A percentile compares a stretch with the other conserved stretches of the same genome.
Evolutionary conservation across 2,113 vertebrate species (phyloP).

Genomic region (Guaruba guarouba): DNA sequence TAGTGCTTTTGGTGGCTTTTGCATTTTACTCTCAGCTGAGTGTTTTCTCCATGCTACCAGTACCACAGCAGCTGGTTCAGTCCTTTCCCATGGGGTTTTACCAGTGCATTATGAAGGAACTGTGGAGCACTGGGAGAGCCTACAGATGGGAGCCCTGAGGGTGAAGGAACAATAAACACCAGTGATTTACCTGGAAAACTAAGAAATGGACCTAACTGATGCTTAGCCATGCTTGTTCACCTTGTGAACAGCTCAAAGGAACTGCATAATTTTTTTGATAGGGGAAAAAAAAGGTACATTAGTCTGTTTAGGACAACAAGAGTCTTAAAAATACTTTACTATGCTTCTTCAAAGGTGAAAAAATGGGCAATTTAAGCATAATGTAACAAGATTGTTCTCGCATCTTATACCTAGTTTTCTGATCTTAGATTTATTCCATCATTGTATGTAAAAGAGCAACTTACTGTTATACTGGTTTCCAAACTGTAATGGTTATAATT

Average conservation of each 20-base stretch:
- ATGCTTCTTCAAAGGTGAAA: background rate
- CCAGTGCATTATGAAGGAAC: background rate
- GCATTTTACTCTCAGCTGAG: background rate
- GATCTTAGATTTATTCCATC: background rate
- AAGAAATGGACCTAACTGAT: background rate
- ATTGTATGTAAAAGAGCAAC: background rate
- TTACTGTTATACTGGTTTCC: background rate
- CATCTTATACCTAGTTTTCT: background rate
- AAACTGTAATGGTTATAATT: background rate
- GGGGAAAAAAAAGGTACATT: background rate
- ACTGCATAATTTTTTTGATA: background rate
- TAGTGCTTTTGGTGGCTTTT: background rate
- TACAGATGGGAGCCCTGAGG: background rate
- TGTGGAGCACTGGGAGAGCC: background rate
- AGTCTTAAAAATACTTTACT: background rate
- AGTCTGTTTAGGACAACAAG: background rate
- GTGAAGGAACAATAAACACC: background rate
- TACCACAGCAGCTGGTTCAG: background rate
- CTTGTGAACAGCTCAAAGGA: background rate
- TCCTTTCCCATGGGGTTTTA: background rate
- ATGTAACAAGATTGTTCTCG: background rate
- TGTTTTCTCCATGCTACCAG: rapidly evolving
- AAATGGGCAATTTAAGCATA: background rate
- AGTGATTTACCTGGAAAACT: background rate
- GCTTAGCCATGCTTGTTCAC: background rate